These are phyloP conservation scores for Drosophila tripunctata DNA, from an alignment of 2,888 invertebrate species.

Conservation along the genomic window DNA sequence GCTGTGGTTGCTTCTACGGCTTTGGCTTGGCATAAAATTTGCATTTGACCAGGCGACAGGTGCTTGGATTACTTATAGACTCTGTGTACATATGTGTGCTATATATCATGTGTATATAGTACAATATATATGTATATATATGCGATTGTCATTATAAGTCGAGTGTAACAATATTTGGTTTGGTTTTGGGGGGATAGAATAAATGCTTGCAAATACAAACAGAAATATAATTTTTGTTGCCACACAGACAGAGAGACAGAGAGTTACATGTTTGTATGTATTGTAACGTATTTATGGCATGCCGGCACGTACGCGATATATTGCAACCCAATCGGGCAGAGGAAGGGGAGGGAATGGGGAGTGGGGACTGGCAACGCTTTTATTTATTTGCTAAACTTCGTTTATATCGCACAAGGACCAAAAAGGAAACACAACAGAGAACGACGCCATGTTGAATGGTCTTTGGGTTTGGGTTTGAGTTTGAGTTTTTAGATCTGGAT, in stretches of 20 bases:
- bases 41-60: slow-evolving; percentile 43
- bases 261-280: slow-evolving; percentile 20
- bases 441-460: slow-evolving; percentile 72
- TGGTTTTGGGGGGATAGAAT: slow-evolving; percentile 38
- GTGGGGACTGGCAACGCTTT: slow-evolving; percentile 45
- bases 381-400: slow-evolving; percentile 76
- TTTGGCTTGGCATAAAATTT: slow-evolving; percentile 31
- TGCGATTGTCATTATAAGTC: slow-evolving; percentile 16
- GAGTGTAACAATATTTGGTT: slow-evolving; percentile 51
- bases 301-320: slow-evolving; percentile 78
- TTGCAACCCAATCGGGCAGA: slow-evolving; percentile 67
- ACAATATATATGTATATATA: too few relatives aligned
- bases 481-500: slow-evolving; percentile 21
- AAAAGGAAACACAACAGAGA: slow-evolving; percentile 34
- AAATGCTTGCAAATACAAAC: slow-evolving; percentile 77
- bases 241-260: slow-evolving; percentile 39
- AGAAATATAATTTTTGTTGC: slow-evolving; percentile 80
- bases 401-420: slow-evolving; percentile 65
- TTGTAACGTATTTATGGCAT: slow-evolving; percentile 70
- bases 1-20: slow-evolving; percentile 25
- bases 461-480: slow-evolving; percentile 24
- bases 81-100: neutral
- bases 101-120: neutral
- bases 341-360: neutral
- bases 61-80: slow-evolving; percentile 7